Conservation (phyloP, 2,888 invertebrate species). For the Cloeon dipterum region DNA sequence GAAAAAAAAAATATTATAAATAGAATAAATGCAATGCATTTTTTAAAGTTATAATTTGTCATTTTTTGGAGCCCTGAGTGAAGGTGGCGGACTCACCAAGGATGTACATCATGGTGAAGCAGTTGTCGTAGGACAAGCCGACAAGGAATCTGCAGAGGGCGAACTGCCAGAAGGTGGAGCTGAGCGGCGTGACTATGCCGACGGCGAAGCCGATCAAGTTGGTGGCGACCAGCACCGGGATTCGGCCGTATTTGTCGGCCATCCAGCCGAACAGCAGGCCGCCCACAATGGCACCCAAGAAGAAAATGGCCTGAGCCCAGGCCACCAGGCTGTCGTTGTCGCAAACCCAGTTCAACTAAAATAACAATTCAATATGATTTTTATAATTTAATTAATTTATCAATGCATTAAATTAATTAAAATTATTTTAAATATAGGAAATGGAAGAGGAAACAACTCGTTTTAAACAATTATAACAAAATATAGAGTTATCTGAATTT, state of each 20-base stretch:
- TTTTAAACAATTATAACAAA: too few species aligned
- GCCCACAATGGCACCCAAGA: slow-evolving; percentile 68
- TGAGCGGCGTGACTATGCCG: slow-evolving; percentile 48
- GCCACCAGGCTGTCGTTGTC: slow-evolving; percentile 53
- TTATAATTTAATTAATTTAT: too few species aligned
- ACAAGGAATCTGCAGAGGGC: slow-evolving; percentile 61
- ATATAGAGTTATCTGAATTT: too few species aligned
- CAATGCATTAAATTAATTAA: too few species aligned
- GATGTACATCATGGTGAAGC: slow-evolving; percentile 85
- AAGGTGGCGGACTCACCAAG: slow-evolving; percentile 51
- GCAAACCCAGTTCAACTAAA: slow-evolving; percentile 92
- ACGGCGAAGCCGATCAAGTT: slow-evolving; percentile 48
- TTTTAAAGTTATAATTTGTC: too few species aligned
- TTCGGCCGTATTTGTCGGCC: slow-evolving; percentile 63
- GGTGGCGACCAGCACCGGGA: slow-evolving; percentile 57
- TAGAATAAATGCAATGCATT: too few species aligned
- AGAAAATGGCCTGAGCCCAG: slow-evolving; percentile 64
- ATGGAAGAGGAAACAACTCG: too few species aligned
- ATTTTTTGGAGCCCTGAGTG: too few species aligned
- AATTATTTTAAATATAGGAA: too few species aligned
- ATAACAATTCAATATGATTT: too few species aligned
- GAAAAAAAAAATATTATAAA: too few species aligned
- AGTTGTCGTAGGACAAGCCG: slow-evolving; percentile 73
- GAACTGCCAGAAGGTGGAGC: slow-evolving; percentile 47
- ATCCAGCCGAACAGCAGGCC: slow-evolving; percentile 70